Evolutionary conservation across 2,797 vertebrate genomes (phyloP).

Genomic region (Poecile montanus): DNA sequence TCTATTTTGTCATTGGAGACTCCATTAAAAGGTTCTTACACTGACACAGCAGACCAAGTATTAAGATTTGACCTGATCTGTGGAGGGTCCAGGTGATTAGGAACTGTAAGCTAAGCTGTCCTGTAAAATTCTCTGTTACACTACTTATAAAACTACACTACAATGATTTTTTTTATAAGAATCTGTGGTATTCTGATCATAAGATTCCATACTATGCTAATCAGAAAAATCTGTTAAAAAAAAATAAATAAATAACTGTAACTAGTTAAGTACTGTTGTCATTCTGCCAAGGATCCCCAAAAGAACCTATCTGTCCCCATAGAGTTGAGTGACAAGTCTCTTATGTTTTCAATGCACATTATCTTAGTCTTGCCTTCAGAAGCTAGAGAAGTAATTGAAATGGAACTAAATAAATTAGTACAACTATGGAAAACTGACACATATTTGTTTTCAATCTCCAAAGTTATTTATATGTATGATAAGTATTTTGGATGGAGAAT

Average conservation of each 20-base stretch:
- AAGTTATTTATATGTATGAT: neutral
- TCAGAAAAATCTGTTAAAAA: neutral
- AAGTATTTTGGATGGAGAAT: neutral
- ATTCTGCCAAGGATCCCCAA: neutral
- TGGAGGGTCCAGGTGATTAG: neutral
- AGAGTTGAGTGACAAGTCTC: rapidly evolving
- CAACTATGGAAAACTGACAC: neutral
- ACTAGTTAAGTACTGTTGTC: neutral
- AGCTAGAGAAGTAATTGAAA: neutral
- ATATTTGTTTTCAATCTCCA: neutral
- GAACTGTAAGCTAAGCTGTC: neutral
- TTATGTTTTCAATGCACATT: neutral
- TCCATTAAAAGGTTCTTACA: neutral
- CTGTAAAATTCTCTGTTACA: neutral
- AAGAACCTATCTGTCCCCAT: neutral
- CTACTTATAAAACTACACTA: neutral
- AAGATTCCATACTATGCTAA: neutral
- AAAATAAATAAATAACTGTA: neutral
- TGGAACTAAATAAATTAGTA: neutral
- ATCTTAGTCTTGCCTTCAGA: neutral
- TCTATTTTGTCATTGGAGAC: neutral
- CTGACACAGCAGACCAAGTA: neutral
- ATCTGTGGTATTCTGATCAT: neutral
- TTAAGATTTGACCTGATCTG: neutral
- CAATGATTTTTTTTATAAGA: neutral